These are phyloP conservation scores for Philaenus spumarius DNA, from an alignment of 1,140 invertebrate species.

Conservation along the genomic window DNA sequence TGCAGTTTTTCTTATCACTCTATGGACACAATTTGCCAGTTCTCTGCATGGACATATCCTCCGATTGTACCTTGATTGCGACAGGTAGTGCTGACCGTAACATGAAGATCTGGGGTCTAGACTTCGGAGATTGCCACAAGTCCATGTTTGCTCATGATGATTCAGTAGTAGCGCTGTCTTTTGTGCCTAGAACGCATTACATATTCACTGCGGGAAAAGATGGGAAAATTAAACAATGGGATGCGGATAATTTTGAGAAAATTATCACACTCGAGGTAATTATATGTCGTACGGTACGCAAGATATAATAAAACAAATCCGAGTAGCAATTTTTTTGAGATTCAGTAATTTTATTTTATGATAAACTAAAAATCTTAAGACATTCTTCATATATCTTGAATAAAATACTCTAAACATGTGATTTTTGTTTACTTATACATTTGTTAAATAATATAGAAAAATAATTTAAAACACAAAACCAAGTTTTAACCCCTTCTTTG, in stretches of 20 bases:
- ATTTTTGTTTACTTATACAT: too few species aligned
- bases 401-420: too few species aligned
- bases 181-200: constrained; percentile 86
- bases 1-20: constrained; percentile 86
- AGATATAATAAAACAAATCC: too few species aligned
- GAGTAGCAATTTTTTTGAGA: too few species aligned
- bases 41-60: constrained; percentile 87
- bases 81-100: constrained; percentile 94
- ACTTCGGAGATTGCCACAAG: constrained; percentile 95
- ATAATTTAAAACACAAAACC: too few species aligned
- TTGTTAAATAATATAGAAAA: too few species aligned
- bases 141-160: constrained; percentile 91
- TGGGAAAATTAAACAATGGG: constrained; percentile 93
- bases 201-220: constrained; percentile 93
- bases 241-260: constrained; percentile 88
- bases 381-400: too few species aligned
- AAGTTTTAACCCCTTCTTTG: too few species aligned
- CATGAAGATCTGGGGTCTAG: constrained; percentile 96
- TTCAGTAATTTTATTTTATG: too few species aligned
- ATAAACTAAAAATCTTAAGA: neutral
- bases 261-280: constrained; percentile 80
- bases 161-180: constrained; percentile 80
- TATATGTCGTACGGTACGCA: too few species aligned
- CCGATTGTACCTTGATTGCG: constrained; percentile 81
- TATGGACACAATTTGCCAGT: constrained; percentile 97